These are phyloP conservation scores for Coptotermes formosanus DNA, from an alignment of 1,140 invertebrate genomes.

Conservation along the genomic window DNA sequence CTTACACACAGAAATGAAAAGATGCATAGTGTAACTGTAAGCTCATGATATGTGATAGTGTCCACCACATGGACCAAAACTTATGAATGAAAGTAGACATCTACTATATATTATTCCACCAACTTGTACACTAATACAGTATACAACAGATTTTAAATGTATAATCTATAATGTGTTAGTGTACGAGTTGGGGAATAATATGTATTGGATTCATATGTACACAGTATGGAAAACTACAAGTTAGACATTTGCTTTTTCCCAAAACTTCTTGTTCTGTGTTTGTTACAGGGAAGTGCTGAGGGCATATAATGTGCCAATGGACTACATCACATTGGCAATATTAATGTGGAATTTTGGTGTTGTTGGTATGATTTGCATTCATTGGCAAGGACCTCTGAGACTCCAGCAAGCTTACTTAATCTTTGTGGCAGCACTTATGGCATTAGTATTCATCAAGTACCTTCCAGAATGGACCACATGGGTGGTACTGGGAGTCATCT, in stretches of 20 bases:
- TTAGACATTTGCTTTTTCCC: neutral
- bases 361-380: slow-evolving; percentile 96
- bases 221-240: too few species aligned
- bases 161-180: too few species aligned
- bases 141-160: too few species aligned
- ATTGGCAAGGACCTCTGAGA: slow-evolving; percentile 94
- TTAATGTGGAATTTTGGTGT: slow-evolving; percentile 99
- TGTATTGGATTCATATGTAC: neutral
- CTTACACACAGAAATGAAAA: too few species aligned
- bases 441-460: slow-evolving; percentile 99
- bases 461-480: slow-evolving; percentile 98
- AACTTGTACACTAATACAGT: too few species aligned
- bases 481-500: slow-evolving; percentile 94
- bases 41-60: too few species aligned
- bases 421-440: slow-evolving; percentile 95
- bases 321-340: slow-evolving; percentile 84
- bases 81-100: too few species aligned
- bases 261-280: slow-evolving; percentile 29
- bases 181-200: neutral
- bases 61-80: too few species aligned
- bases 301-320: slow-evolving; percentile 95
- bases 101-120: too few species aligned
- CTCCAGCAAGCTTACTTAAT: slow-evolving; percentile 97
- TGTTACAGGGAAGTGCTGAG: slow-evolving; percentile 82
- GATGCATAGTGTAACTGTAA: too few species aligned